Evolutionary conservation across 2,113 vertebrate genomes (phyloP), one percentile per base, ranked within the genome.

Genomic region (Orthochromis malagaraziensis): DNA sequence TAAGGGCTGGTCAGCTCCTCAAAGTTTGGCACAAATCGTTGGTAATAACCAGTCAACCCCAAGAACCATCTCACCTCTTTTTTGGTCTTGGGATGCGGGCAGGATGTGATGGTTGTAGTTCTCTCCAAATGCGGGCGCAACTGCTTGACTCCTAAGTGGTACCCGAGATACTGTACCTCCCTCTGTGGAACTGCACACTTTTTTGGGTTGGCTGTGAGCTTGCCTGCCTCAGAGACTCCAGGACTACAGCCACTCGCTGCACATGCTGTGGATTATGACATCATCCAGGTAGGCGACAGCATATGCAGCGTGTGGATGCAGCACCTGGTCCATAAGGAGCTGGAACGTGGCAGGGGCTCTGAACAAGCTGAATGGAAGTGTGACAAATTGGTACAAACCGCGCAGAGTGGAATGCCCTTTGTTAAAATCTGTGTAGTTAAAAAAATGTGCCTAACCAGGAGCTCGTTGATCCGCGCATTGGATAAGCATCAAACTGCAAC

Each of bases 401-500:
- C 26, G 33, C 16, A 19, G 58, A 63, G 58, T 63, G 1, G 16
- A 58, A 31, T 0, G 58, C 58, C 29, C 29, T 4, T 63, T 0
- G 58, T 63, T 63, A 63, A 63, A 63, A 33, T 29, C 0, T 35
- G 58, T 5, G 58, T 19, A 19, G 31, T 63, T 63, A 1, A 33
- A 63, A 55, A 19, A 63, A 63, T 11, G 4, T 63, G 58, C 0
- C 29, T 63, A 63, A 33, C 2, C 29, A 33, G 58, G 29, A 63
- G 58, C 29, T 63, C 2, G 1, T 19, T 33, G 58, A 33, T 17
- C 16, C 0, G 0, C 0, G 0, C 0, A 60, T 19, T 19, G 9
- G 58, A 63, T 35, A 63, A 63, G 6, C 58, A 63, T 63, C 58
- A 63, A 63, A 63, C 58, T 63, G 2, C 31, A 63, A 35, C 9